Base-by-base conservation (phyloP, 1,140 invertebrate genomes). In the Carcinoscorpius rotundicauda region DNA sequence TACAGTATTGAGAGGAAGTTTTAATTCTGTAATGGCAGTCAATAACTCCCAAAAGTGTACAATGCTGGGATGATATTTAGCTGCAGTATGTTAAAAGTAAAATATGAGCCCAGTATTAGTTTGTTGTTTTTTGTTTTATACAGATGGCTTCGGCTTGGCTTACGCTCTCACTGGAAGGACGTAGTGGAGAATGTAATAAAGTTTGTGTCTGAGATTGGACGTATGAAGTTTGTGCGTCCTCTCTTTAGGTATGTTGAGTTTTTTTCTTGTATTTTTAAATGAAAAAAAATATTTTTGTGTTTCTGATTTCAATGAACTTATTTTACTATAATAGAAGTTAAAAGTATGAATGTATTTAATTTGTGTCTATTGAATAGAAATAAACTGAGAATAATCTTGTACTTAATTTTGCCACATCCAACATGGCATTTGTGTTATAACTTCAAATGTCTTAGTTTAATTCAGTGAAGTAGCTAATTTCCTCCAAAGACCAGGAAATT, bases 141-240 rank as follows among this genome's bases (percentile, higher is more conserved):
- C 62, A 85, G 83, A 64, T 93, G 92, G 85, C 76, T 94, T 51
- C 81, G 88, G 59, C 74, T 94, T 52, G 84, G 88, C 65, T 79
- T 96, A 1, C 85, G 84, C 74, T 83, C 83, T 5, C 80, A 82
- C 58, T 88, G 89, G 80, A 73, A 82, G 59, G 78, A 83, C 0
- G 82, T 84, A 70, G 77, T 95, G 52, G 74, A 80, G 2, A 68
- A 73, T 4, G 85, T 86, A 6, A 78, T 95, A 48, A 72, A 84
- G 3, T 94, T 94, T 81, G 83, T 91, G 4, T 91, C 86, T 66
- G 80, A 83, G 49, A 84, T 91, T 73, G 92, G 93, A 61, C 82
- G 93, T 66, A 91, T 96, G 87, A 96, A 96, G 74, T 96, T 85
- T 80, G 85, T 91, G 0, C 79, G 89, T 60, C 91, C 91, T 10